These are phyloP conservation scores for Anolis apletophallus DNA, from an alignment of 2,797 vertebrate species.

Conservation along the genomic window DNA sequence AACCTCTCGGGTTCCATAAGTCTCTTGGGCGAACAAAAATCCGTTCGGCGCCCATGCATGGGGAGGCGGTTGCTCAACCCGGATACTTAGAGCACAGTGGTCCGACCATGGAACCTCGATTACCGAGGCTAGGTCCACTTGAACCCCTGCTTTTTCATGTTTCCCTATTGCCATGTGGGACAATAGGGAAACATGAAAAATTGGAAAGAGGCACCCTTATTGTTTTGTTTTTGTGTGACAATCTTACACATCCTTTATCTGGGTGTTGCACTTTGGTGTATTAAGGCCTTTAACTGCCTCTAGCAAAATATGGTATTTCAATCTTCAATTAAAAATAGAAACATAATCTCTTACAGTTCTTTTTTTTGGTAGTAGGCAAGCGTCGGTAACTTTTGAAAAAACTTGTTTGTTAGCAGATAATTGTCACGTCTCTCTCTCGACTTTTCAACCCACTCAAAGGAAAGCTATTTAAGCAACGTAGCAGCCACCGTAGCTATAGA, in stretches of 20 bases:
- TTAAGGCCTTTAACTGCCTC: not conserved
- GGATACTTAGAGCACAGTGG: too few species aligned
- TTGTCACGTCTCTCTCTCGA: slow-evolving; percentile 23
- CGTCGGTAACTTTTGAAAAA: not conserved
- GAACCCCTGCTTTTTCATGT: too few species aligned
- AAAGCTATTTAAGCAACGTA: not conserved
- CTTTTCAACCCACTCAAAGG: not conserved
- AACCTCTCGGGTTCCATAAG: too few species aligned
- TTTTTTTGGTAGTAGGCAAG: not conserved
- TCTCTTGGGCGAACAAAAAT: too few species aligned
- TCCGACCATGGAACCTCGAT: too few species aligned
- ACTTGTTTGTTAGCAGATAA: not conserved
- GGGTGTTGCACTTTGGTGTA: not conserved
- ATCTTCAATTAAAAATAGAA: slow-evolving; percentile 33
- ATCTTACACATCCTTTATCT: slow-evolving; percentile 4
- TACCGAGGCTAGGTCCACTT: too few species aligned
- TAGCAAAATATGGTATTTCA: not conserved
- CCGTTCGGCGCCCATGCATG: too few species aligned
- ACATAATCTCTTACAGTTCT: not conserved
- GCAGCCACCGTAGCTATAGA: not conserved
- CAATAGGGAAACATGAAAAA: not conserved
- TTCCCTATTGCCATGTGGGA: too few species aligned
- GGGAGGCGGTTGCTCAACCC: too few species aligned
- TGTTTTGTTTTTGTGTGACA: not conserved
- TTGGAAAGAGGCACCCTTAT: not conserved